Evolutionary conservation across 2,797 vertebrate genomes (phyloP), one percentile per base, ranked within the genome.

Genomic region (Caiman crocodilus): DNA sequence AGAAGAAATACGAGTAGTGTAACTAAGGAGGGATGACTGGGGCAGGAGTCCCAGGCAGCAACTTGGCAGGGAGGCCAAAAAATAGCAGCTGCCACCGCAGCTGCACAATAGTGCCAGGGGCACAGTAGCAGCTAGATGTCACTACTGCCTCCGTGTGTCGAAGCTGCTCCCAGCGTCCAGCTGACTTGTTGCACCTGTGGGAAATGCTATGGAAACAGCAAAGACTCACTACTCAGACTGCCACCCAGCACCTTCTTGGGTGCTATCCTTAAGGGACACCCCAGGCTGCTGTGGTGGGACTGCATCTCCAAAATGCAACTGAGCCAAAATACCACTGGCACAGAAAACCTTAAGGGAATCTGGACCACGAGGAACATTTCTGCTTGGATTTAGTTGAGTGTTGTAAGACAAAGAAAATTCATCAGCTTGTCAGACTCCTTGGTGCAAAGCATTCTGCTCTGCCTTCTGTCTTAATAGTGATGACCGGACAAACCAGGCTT

Each of bases 301-400:
- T 7, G 20, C 23, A 77, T 82, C 91, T 76, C 63, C 94, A 71
- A 79, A 89, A 30, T 56, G 32, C 0, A 0, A 42, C 76, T 58
- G 3, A 76, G 16, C 2, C 28, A 87, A 91, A 96, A 76, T 94
- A 76, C 90, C 74, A n/a, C 4, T 76, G 94, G 21, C 84, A 80
- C 60, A 57, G 90, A 95, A 95, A 95, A 94, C 76, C 81, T 94
- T 56, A 87, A 84, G 0, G 88, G 77, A 86, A 88, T 79, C 87
- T 86, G 90, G 65, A 79, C 81, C 83, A 84, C 81, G 91, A 95
- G 69, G 96, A 95, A 93, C 85, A 91, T 94, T 58, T 95, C 95
- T 84, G 83, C 60, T 63, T 57, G 80, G 55, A 55, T 84, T 35
- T 50, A 59, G 61, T 63, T 14, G 65, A 84, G 81, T 1, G 50